phyloP scores from a whole-genome alignment of 37 sponge, comb jelly and placozoan species.

The Hormiphora californensis region DNA sequence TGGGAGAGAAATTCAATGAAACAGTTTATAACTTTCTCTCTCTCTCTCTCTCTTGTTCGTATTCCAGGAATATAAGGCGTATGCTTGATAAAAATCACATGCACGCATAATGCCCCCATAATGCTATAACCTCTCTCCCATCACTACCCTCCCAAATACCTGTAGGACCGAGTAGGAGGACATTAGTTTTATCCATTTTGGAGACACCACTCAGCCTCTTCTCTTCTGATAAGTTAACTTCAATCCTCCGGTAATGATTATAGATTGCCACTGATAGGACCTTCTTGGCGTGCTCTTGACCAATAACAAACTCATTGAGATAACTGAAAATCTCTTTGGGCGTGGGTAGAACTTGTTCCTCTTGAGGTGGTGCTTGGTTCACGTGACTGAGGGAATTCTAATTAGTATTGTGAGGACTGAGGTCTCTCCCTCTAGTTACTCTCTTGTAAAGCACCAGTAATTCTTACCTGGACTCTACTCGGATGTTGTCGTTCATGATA shows the following conservation, averaged over 20 bases:
- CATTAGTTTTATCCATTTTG: constrained; percentile 92
- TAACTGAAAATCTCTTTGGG: constrained; percentile 78
- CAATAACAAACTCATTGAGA: constrained; percentile 81
- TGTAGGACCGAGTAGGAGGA: constrained; percentile 94
- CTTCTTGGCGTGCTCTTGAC: constrained; percentile 90
- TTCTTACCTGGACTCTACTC: constrained; percentile 48
- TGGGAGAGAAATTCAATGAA: no score
- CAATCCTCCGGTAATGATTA: constrained; percentile 94
- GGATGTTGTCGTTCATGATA: neutral
- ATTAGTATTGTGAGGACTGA: neutral
- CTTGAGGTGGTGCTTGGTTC: neutral
- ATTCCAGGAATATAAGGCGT: no score
- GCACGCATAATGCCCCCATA: no score
- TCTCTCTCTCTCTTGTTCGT: no score
- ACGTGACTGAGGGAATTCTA: neutral
- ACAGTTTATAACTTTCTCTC: no score
- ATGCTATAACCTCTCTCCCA: no score
- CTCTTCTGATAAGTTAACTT: constrained; percentile 2
- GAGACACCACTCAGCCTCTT: constrained; percentile 17
- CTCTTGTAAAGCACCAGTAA: neutral
- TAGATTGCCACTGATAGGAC: constrained; percentile 95
- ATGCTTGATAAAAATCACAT: no score
- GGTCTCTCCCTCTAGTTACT: neutral
- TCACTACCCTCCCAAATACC: no score
- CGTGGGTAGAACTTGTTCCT: constrained; percentile 23